Base-by-base conservation (phyloP, 2,113 vertebrate genomes). In the Microtus oregoni region DNA sequence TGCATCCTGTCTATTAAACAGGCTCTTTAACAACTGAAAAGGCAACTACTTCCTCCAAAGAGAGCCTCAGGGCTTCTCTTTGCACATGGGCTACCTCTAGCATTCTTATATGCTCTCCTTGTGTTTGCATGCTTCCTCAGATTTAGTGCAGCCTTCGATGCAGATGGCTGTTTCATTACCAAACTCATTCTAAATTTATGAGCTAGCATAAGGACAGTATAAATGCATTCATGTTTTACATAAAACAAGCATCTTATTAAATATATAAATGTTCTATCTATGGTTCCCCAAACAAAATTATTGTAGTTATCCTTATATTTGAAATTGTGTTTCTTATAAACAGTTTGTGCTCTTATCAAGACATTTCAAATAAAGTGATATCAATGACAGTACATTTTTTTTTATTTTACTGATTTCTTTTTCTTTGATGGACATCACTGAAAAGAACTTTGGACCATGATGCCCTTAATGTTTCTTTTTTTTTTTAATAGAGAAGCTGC, bases 221-320 rank as follows among this genome's bases (percentile, higher is more conserved):
- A 24, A 90, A 72, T 44, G 63, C 1, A 83, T 38, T 65, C 5
- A n/a, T 92, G 15, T 10, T 58, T 63, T 26, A 90, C 67, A 77
- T 28, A 94, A 94, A 89, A 38, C 30, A 95, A 90, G 19, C 12
- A 61, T 75, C 82, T 94, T 19, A 89, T 20, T 77, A 63, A 86
- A 87, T 11, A 9, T 75, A 77, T 11, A 73, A 67, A 20, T 35
- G 68, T 92, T 55, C 76, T 38, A 55, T 32, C 24, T 73, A 47
- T 78, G 5, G 24, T 32, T 32, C 12, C 9, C 20, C 67, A 96
- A 55, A 86, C 26, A 67, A 79, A 63, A 47, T 72, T 73, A 30
- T 94, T 96, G n/a, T 30, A 82, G 22, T 81, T 89, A 78, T 73
- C 89, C 92, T 91, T 63, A 20, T 90, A 95, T 68, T 92, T 65